Conservation (phyloP, 2,888 invertebrate species). For the Pristionchus maxplancki region DNA sequence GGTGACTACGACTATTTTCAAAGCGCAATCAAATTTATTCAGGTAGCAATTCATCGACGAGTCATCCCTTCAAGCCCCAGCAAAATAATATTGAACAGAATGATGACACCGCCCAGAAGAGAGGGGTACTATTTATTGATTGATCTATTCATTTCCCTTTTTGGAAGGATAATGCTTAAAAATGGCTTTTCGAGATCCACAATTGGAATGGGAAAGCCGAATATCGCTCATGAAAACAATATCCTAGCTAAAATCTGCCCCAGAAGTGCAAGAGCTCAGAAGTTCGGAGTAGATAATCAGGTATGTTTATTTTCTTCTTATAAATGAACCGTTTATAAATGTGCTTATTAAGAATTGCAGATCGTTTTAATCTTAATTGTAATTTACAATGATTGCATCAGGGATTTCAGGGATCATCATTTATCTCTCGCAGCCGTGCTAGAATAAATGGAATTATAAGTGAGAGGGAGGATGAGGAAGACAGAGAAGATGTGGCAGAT, state of each 20-base stretch:
- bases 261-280: not conserved
- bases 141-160: too few relatives aligned
- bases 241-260: not conserved
- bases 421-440: not conserved
- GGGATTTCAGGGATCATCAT: not conserved
- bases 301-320: not conserved
- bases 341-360: too few relatives aligned
- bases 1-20: not conserved
- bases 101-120: not conserved
- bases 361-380: too few relatives aligned
- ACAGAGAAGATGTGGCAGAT: not conserved
- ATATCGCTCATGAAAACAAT: not conserved
- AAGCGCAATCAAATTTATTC: not conserved
- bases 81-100: not conserved
- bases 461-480: not conserved
- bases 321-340: too few relatives aligned
- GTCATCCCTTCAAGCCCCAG: not conserved
- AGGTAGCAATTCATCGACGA: not conserved
- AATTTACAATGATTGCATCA: too few relatives aligned
- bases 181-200: too few relatives aligned
- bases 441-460: not conserved
- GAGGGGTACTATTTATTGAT: not conserved
- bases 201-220: conserved; percentile 12
- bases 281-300: not conserved
- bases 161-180: too few relatives aligned